Base-by-base conservation (phyloP, 2,888 invertebrate species). In the Dolichopus griseipennis region DNA sequence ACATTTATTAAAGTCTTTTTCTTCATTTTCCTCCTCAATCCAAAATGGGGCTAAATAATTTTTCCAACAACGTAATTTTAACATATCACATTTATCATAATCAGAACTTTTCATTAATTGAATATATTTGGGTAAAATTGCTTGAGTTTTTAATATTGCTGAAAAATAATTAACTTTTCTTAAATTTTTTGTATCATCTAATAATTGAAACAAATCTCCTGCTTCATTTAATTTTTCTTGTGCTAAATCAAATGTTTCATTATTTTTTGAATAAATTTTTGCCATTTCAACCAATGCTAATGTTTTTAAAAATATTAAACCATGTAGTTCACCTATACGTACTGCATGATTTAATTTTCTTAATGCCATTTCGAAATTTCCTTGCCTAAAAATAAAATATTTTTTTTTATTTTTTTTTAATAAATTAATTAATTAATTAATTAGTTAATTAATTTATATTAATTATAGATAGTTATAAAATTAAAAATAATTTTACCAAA, bases 331-430 rank as follows among this genome's bases (percentile, higher is more conserved):
- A 43, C 71, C 71, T 0, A 71, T 61, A 1, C 15, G 2, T 10
- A 71, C 41, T 4, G 71, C 69, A 0, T 69, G 66, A 8, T 69
- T 70, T 2, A 72, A 65, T 43, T 72, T 72, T 61, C 68, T 65
- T 52, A 69, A 10, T 5, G 71, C 67, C 8, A 66, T 6, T 21
- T 10, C 7, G 2, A 64, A 33, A 33, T 22, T 22, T 20, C n/a
- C n/a, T 15, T 9, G 10, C 7, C 18, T 22, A 9, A 33, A 37
- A 65, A 37, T 10, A 34, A 34, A 64, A 15, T 34, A 37, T 37
- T 37, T 37, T 37, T 37, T 37, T 34, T 7, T 7, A 34, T 34
- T 7, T 34, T 34, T 34, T 34, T 34, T n/a, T n/a, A n/a, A n/a
- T n/a, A n/a, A n/a, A n/a, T n/a, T n/a, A n/a, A n/a, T n/a, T n/a